Evolutionary conservation across 2,113 vertebrate species (phyloP).

Genomic region (Glaucidium brasilianum): DNA sequence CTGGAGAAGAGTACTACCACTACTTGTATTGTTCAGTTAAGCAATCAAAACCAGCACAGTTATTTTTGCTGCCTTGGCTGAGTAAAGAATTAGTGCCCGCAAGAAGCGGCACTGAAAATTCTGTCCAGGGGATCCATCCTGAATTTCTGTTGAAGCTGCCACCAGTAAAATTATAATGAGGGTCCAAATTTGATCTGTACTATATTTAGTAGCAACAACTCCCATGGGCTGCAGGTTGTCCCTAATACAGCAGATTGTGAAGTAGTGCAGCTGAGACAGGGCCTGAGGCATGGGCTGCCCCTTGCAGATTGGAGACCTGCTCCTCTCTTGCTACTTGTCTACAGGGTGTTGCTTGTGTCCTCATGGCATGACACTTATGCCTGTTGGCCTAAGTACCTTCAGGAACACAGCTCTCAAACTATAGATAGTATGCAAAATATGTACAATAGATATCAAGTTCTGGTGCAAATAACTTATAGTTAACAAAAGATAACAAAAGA

Average conservation of each 20-base stretch:
- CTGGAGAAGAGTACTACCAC: neutral
- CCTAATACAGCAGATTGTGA: neutral
- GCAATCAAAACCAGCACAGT: neutral
- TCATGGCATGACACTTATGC: neutral
- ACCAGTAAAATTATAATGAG: neutral
- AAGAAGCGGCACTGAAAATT: neutral
- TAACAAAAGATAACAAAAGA: neutral
- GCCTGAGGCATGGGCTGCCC: neutral
- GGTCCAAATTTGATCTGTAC: neutral
- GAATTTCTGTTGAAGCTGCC: neutral
- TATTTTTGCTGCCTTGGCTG: neutral
- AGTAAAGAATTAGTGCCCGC: neutral
- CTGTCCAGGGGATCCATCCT: neutral
- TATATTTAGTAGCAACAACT: neutral
- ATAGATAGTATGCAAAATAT: neutral
- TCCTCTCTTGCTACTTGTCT: neutral
- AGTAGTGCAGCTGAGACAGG: neutral
- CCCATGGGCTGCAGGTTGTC: neutral
- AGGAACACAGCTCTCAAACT: neutral
- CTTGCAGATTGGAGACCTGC: neutral
- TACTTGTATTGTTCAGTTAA: neutral
- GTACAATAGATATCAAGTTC: neutral
- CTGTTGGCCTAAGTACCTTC: neutral
- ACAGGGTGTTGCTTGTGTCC: fast-evolving
- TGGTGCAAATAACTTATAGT: neutral